Evolutionary conservation across 2,797 vertebrate genomes (phyloP).

Genomic region (Graptemys geographica): DNA sequence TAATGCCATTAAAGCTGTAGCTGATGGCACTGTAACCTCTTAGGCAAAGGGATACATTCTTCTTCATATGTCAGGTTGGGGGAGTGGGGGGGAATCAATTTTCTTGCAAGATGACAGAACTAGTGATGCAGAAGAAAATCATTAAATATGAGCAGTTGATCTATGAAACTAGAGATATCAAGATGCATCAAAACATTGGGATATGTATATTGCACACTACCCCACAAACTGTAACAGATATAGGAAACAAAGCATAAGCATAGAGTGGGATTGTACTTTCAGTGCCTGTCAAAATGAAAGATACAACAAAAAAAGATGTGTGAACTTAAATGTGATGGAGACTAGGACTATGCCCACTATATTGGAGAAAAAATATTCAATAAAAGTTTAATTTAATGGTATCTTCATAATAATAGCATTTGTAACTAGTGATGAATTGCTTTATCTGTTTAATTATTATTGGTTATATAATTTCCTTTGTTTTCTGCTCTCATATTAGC

Average conservation of each 20-base stretch:
- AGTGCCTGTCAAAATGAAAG: not conserved
- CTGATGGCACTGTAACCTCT: not conserved
- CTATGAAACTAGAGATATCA: conserved; percentile 31
- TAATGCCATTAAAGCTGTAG: conserved; percentile 13
- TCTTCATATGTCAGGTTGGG: not conserved
- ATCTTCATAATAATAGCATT: not conserved
- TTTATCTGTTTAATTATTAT: conserved; percentile 5
- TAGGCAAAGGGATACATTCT: conserved; percentile 25
- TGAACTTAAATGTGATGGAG: not conserved
- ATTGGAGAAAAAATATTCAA: not conserved
- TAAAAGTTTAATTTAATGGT: not conserved
- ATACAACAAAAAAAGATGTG: not conserved
- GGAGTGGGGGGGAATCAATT: conserved; percentile 38
- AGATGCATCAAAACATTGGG: conserved; percentile 7
- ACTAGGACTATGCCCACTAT: not conserved
- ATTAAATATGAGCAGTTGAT: not conserved
- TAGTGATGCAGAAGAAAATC: not conserved
- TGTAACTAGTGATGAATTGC: not conserved
- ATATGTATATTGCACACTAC: not conserved
- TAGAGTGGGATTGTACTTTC: not conserved
- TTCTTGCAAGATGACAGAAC: conserved; percentile 38
- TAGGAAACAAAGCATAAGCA: not conserved
- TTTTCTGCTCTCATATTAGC: not conserved
- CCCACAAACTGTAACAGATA: not conserved
- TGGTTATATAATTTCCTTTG: not conserved